phyloP scores from a whole-genome alignment of 2,888 invertebrate species.

The Lamellibrachia columna region DNA sequence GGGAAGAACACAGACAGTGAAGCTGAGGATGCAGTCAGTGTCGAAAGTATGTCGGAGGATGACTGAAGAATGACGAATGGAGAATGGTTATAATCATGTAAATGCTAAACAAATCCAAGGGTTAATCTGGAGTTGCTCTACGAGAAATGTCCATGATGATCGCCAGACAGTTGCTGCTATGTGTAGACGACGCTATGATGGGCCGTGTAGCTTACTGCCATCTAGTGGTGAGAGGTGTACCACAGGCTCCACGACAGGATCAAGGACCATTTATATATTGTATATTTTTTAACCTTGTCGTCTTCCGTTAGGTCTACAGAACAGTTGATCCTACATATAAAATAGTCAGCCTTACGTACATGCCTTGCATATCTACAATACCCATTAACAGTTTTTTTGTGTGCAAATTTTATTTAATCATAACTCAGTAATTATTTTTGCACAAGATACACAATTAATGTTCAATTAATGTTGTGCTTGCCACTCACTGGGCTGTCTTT shows the following conservation, averaged over 20 bases:
- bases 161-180: not conserved
- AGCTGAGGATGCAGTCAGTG: not conserved
- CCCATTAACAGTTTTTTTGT: not conserved
- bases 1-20: constrained; percentile 17
- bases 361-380: not conserved
- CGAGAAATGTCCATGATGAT: not conserved
- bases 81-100: not conserved
- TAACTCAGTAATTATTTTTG: too few relatives aligned
- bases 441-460: too few relatives aligned
- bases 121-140: not conserved
- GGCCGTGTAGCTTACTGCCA: not conserved
- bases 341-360: not conserved
- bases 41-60: not conserved
- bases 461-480: too few relatives aligned
- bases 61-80: not conserved
- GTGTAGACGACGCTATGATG: not conserved
- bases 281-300: not conserved
- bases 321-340: not conserved
- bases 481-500: too few relatives aligned
- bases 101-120: not conserved
- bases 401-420: too few relatives aligned
- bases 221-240: not conserved
- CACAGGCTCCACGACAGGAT: not conserved
- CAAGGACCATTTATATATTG: not conserved
- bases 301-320: not conserved